phyloP scores from a whole-genome alignment of 1,140 invertebrate genomes.

The Zaprionus lachaisei region DNA sequence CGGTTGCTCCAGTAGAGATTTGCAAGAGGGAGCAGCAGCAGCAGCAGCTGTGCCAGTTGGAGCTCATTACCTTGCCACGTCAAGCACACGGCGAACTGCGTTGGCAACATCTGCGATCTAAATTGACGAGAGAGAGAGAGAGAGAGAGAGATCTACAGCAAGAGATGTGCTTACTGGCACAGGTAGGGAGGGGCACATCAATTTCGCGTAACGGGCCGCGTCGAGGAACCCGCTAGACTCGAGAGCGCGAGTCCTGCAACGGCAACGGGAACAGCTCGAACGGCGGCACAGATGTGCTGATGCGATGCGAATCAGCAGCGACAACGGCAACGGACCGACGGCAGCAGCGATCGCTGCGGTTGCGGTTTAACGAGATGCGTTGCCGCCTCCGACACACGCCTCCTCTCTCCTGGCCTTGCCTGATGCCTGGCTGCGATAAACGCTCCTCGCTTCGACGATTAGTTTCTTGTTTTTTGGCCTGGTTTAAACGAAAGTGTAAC shows the following conservation, averaged over 20 bases:
- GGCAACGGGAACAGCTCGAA: slow-evolving; percentile 57
- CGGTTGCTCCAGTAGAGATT: slow-evolving; percentile 36
- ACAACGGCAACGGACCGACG: slow-evolving; percentile 13
- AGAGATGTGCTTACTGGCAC: neutral
- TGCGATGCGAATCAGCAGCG: slow-evolving; percentile 63
- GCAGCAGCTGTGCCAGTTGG: slow-evolving; percentile 59
- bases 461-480: slow-evolving; percentile 55
- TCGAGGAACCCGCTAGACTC: slow-evolving; percentile 57
- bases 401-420: slow-evolving; percentile 1
- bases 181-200: slow-evolving; percentile 54
- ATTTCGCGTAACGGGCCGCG: slow-evolving; percentile 74
- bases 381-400: slow-evolving; percentile 63
- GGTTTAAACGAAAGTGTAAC: slow-evolving; percentile 74
- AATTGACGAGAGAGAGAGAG: slow-evolving; percentile 58
- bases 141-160: slow-evolving; percentile 22
- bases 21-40: neutral
- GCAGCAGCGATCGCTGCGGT: slow-evolving; percentile 47
- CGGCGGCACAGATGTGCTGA: slow-evolving; percentile 75
- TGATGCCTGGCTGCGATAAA: slow-evolving; percentile 70
- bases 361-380: slow-evolving; percentile 82
- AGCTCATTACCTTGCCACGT: slow-evolving; percentile 36
- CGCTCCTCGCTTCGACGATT: slow-evolving; percentile 60
- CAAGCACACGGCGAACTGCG: slow-evolving; percentile 55
- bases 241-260: slow-evolving; percentile 23
- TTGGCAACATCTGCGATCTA: slow-evolving; percentile 71